Base-by-base conservation (phyloP, 1,140 invertebrate genomes). In the Zaprionus ornatus region DNA sequence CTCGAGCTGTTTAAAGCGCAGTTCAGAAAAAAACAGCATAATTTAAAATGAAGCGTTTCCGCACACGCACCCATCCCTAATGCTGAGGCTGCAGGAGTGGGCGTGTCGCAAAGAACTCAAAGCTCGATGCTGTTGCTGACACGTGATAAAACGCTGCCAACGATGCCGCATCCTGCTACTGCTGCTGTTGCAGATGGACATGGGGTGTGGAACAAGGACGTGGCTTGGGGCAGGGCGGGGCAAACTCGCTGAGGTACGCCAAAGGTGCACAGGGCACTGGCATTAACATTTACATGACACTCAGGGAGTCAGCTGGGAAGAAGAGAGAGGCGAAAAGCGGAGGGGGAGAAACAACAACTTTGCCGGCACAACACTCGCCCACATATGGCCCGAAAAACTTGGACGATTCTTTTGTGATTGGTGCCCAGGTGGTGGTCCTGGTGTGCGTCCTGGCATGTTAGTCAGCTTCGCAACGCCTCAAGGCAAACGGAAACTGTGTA, bases 271-370 rank as follows among this genome's bases (percentile, higher is more conserved):
- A 88, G 80, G 82, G 85, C 82, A 88, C 64, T 70, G 85, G 85
- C 85, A 90, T 88, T 88, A 88, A 88, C 84, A 88, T 88, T 88
- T 88, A 88, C 84, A 88, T 84, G 80, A 79, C 83, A 85, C 84
- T 77, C 74, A 40, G 77, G 73, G 17, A 45, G 40, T 42, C 40
- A n/a, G 55, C 17, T 23, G 64, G 29, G 25, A 27, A 27, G 25
- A 5, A 27, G 29, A 9, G 10, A 32, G 29, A 10, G 29, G 29
- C n/a, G n/a, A n/a, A 0, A 29, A 9, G 1, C 1, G 27, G 9
- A 3, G 37, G 21, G 19, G 13, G 17, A 15, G 64, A 55, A 32
- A 83, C 84, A 86, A 88, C 80, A 88, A 80, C 66, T 65, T 75
- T 71, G 60, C 50, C 32, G n/a, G 48, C 32, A 62, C 35, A 69